These are phyloP conservation scores for Alauda arvensis DNA, from an alignment of 2,797 vertebrate species.

Conservation along the genomic window DNA sequence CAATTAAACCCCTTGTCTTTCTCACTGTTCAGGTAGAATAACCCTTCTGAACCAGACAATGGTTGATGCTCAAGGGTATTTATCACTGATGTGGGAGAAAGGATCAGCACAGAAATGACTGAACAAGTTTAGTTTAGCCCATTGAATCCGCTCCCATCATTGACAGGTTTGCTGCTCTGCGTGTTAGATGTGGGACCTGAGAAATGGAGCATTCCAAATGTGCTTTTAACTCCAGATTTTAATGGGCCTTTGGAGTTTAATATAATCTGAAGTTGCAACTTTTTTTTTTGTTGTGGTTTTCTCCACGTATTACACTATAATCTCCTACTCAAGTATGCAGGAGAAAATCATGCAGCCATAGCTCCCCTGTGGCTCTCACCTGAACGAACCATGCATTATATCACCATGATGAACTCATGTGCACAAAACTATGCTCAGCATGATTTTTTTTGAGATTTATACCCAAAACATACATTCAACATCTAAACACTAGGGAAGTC, in stretches of 20 bases:
- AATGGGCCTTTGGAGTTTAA: neutral
- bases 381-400: neutral
- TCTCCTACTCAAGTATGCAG: neutral
- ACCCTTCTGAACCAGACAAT: neutral
- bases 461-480: neutral
- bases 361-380: neutral
- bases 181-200: accelerated
- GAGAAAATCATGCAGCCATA: neutral
- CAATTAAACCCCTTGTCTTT: neutral
- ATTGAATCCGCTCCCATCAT: neutral
- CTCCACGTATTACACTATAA: neutral
- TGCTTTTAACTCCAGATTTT: neutral
- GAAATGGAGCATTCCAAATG: neutral
- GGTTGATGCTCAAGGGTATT: neutral
- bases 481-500: neutral
- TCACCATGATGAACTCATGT: neutral
- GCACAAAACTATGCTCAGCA: neutral
- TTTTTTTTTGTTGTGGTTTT: neutral
- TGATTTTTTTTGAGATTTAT: neutral
- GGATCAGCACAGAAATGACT: neutral
- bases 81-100: neutral
- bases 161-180: neutral
- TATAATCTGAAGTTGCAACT: neutral
- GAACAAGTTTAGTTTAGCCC: neutral
- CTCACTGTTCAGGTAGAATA: neutral